These are phyloP conservation scores for Drosophila melanica DNA, from an alignment of 1,140 invertebrate species.

Conservation along the genomic window DNA sequence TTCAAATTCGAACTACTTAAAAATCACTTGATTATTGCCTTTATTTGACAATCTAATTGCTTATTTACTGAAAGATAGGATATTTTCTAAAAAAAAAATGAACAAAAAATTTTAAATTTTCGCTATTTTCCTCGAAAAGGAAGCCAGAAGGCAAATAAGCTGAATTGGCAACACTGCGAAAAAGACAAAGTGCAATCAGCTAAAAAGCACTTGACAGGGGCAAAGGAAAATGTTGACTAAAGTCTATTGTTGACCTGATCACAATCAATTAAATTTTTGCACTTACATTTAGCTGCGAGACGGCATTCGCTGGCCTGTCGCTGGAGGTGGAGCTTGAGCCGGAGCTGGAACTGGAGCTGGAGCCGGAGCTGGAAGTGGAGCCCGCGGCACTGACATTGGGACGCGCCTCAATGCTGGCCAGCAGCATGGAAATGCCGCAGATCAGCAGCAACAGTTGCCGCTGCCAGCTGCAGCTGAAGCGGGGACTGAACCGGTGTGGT, in stretches of 20 bases:
- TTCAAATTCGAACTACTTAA: too few relatives aligned
- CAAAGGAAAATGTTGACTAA: background rate
- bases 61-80: too few relatives aligned
- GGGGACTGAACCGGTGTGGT: slow-evolving; percentile 8
- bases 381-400: slow-evolving; percentile 63
- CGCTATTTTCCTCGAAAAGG: background rate
- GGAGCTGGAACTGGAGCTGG: slow-evolving; percentile 20
- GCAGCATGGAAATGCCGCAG: slow-evolving; percentile 54
- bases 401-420: slow-evolving; percentile 64
- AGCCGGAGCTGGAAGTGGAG: slow-evolving; percentile 15
- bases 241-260: background rate
- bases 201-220: slow-evolving; percentile 26
- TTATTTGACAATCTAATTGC: too few relatives aligned
- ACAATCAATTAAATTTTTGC: slow-evolving; percentile 21
- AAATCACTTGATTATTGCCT: too few relatives aligned
- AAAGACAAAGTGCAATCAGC: slow-evolving; percentile 37
- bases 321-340: slow-evolving; percentile 7
- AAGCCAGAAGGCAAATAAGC: background rate
- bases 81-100: too few relatives aligned
- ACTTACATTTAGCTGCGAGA: slow-evolving; percentile 67
- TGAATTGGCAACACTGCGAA: background rate
- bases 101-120: too few relatives aligned
- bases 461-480: slow-evolving; percentile 1
- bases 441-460: slow-evolving; percentile 50
- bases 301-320: slow-evolving; percentile 25